Base-by-base conservation (phyloP, 2,888 invertebrate genomes). In the Octonoba sinensis region DNA sequence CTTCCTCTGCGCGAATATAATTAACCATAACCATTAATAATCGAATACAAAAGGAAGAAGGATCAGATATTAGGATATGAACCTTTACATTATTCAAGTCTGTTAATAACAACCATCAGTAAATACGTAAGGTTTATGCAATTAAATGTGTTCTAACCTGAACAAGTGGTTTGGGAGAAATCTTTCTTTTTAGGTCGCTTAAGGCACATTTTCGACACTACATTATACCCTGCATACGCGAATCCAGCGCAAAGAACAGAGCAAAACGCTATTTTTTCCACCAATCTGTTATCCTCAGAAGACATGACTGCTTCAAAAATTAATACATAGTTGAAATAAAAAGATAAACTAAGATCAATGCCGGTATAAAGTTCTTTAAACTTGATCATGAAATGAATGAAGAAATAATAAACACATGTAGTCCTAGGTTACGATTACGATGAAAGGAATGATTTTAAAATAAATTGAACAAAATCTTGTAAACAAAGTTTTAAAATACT, bases 191-290 rank as follows among this genome's bases (percentile, higher is more conserved):
- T 60, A 11, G 69, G 11, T 54, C 69, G 62, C 20, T 62, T 66
- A 15, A 46, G 60, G 18, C 64, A 73, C 51, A 78, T 59, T 60
- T 73, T 79, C n/a, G 67, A 65, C 13, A 89, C 89, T 12, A 89
- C 88, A 12, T 88, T 89, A 84, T 90, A 90, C 1, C 90, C 90
- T 24, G 90, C 89, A 85, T 90, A 90, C 1, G 90, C 90, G 85
- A 90, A 90, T 18, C 90, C 90, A 49, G 90, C 90, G 86, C 90
- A 89, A 69, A 90, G 89, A 51, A 90, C 90, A 11, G 90, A 90
- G 83, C 90, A 90, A 59, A 90, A 86, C 3, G 90, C 90, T 12
- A 90, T 89, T 65, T 65, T 74, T 87, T 81, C 83, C 24, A 76
- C 70, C 18, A 64, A 47, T 60, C 59, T 64, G 15, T 27, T 54